A percentile compares a stretch with the other conserved stretches of the same genome.
phyloP scores from a whole-genome alignment of 2,888 invertebrate species.

The Rapana venosa region DNA sequence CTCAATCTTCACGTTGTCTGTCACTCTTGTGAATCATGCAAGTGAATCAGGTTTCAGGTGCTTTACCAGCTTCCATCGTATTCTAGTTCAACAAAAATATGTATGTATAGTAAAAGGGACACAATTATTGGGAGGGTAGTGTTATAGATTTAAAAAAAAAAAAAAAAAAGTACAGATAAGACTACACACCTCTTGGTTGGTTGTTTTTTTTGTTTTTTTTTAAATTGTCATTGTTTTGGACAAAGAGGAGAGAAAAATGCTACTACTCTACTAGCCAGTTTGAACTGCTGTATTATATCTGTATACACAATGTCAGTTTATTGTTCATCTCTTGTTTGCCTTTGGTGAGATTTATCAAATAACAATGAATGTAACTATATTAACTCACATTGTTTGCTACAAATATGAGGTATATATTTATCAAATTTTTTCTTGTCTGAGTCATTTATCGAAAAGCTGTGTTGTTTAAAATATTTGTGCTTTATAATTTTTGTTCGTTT shows the following conservation, averaged over 20 bases:
- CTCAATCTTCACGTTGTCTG: constrained; percentile 45
- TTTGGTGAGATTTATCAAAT: constrained; percentile 37
- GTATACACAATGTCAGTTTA: constrained; percentile 1
- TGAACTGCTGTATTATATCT: constrained; percentile 41
- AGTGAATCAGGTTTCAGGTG: constrained; percentile 54
- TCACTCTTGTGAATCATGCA: constrained; percentile 47
- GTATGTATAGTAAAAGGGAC: constrained; percentile 24
- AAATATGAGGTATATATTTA: constrained; percentile 27
- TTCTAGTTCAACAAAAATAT: constrained; percentile 46
- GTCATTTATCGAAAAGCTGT: constrained; percentile 18
- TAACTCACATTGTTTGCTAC: constrained; percentile 19
- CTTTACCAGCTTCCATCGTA: constrained; percentile 52
- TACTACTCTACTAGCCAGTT: constrained; percentile 40
- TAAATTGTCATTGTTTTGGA: constrained; percentile 5
- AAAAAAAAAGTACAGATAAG: constrained; percentile 27
- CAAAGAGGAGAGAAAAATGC: constrained; percentile 4
- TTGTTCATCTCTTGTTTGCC: constrained; percentile 33
- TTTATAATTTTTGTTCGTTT: constrained; percentile 44
- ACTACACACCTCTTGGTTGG: not conserved
- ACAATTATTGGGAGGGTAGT: not conserved
- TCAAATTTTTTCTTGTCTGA: not conserved
- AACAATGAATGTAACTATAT: constrained; percentile 12
- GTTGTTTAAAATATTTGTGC: constrained; percentile 22
- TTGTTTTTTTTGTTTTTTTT: not conserved
- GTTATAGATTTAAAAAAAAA: not conserved